Evolutionary conservation across 2,113 vertebrate species (phyloP).

Genomic region (Ciconia maguari): DNA sequence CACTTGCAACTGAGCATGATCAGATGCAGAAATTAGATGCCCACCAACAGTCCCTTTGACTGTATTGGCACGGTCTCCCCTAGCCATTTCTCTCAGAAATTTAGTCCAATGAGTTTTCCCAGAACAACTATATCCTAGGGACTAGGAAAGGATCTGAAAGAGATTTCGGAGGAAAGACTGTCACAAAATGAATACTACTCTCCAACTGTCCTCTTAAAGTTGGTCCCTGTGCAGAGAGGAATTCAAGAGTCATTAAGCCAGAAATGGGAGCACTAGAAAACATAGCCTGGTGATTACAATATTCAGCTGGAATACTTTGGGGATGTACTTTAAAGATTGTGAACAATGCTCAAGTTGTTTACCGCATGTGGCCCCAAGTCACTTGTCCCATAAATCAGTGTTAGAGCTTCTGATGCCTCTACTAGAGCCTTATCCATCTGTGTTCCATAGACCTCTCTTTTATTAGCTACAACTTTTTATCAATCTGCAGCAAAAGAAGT

Average conservation of each 20-base stretch:
- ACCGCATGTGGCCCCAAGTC: background rate
- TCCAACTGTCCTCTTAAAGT: background rate
- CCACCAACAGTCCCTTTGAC: background rate
- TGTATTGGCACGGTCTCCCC: background rate
- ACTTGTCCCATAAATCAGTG: constrained; percentile 2
- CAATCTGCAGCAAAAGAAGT: background rate
- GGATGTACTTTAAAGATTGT: background rate
- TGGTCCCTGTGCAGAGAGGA: background rate
- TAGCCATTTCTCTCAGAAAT: background rate
- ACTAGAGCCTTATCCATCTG: background rate
- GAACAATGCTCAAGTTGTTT: background rate
- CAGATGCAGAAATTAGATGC: background rate
- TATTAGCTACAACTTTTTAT: background rate
- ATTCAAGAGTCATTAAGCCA: background rate
- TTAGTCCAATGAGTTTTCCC: background rate
- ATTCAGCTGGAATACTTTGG: background rate
- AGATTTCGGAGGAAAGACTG: background rate
- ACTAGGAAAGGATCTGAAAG: background rate
- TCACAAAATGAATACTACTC: background rate
- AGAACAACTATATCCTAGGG: background rate
- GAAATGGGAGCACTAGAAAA: background rate
- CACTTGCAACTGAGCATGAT: background rate
- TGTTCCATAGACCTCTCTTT: background rate
- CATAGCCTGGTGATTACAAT: background rate
- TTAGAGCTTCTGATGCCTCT: background rate